These are phyloP conservation scores for Drosophila helvetica DNA, from an alignment of 2,888 invertebrate genomes.

Conservation along the genomic window DNA sequence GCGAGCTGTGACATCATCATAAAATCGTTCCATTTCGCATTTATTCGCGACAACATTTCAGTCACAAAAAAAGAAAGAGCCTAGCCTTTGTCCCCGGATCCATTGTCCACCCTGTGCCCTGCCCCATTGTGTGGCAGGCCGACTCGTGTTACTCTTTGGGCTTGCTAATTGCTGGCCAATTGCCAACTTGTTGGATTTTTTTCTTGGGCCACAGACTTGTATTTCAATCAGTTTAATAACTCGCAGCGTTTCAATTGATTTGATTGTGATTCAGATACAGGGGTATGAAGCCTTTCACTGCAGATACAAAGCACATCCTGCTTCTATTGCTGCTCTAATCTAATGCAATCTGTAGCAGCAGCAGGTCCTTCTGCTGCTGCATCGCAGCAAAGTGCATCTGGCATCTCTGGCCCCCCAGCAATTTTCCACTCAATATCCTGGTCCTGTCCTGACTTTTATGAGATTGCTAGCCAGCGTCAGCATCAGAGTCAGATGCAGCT, in stretches of 20 bases:
- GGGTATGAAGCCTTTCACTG: slow-evolving; percentile 12
- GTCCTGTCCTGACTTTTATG: slow-evolving; percentile 44
- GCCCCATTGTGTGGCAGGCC: not conserved
- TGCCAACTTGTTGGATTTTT: slow-evolving; percentile 16
- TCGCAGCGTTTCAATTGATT: slow-evolving; percentile 19
- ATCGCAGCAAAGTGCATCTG: slow-evolving; percentile 46
- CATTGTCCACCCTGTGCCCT: slow-evolving; percentile 10
- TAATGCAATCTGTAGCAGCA: slow-evolving; percentile 31
- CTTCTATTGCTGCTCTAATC: slow-evolving; percentile 20
- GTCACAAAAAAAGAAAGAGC: slow-evolving; percentile 8
- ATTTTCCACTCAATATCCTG: slow-evolving; percentile 64
- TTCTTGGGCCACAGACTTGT: not conserved
- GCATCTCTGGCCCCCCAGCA: slow-evolving; percentile 33
- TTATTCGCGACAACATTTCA: slow-evolving; percentile 34
- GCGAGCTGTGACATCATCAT: slow-evolving; percentile 56
- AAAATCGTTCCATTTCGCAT: slow-evolving; percentile 33
- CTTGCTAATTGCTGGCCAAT: slow-evolving; percentile 34
- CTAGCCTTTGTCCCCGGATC: slow-evolving; percentile 20
- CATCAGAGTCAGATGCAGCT: not conserved
- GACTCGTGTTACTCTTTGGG: not conserved
- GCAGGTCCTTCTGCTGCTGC: slow-evolving; percentile 12
- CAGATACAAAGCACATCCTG: slow-evolving; percentile 22
- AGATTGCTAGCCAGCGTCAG: slow-evolving; percentile 15
- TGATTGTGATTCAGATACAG: slow-evolving; percentile 12
- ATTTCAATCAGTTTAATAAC: slow-evolving; percentile 30